phyloP scores from a whole-genome alignment of 2,113 vertebrate genomes.

The Empidonax alnorum region DNA sequence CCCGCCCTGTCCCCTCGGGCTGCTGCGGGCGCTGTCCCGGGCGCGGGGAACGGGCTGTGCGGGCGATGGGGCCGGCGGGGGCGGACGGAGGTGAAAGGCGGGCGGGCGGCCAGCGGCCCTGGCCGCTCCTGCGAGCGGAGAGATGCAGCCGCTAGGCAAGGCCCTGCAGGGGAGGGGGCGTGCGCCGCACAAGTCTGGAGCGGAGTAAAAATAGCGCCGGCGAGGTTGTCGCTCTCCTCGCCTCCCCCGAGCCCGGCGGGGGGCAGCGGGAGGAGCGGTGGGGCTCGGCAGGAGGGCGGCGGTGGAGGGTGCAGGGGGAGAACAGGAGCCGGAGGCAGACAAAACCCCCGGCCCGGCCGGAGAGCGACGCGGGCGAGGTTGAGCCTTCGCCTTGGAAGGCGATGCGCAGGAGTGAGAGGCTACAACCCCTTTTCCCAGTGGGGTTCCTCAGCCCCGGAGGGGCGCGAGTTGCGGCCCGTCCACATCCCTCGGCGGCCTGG shows the following conservation, averaged over 20 bases:
- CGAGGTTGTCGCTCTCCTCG: neutral
- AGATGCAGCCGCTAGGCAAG: slow-evolving; percentile 22
- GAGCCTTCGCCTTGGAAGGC: neutral
- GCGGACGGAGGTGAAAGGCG: neutral
- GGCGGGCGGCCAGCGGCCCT: neutral
- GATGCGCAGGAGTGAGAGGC: neutral
- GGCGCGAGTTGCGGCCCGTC: neutral
- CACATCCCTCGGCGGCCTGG: slow-evolving; percentile 47
- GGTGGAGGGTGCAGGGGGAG: neutral
- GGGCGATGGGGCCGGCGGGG: neutral
- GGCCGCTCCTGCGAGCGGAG: neutral
- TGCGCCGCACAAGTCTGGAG: slow-evolving; percentile 17
- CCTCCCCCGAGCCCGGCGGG: neutral
- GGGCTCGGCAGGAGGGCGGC: neutral
- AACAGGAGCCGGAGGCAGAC: neutral
- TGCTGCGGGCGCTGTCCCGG: neutral
- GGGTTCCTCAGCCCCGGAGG: neutral
- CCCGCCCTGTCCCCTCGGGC: neutral
- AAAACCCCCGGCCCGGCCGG: neutral
- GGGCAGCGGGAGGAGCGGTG: neutral
- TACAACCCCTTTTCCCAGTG: neutral
- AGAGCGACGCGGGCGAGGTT: neutral
- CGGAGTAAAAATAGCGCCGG: slow-evolving; percentile 10
- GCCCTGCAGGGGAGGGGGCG: slow-evolving; percentile 46
- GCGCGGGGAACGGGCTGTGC: neutral